These are phyloP conservation scores for Pimephales promelas DNA, from an alignment of 2,113 vertebrate genomes.

Conservation along the genomic window DNA sequence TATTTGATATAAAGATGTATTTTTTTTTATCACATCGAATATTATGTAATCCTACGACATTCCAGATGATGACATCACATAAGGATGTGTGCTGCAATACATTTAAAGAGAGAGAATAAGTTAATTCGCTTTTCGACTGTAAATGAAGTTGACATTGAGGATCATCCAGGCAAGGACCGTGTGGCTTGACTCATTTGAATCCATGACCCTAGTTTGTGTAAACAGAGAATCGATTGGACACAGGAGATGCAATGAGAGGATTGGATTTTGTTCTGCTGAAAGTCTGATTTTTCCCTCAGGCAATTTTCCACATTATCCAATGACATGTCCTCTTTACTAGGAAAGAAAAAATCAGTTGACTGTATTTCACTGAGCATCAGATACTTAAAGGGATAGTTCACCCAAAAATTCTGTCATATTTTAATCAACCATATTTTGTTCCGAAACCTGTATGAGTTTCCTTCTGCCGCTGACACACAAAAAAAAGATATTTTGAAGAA, in stretches of 20 bases:
- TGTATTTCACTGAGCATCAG: background rate
- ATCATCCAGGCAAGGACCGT: conserved; percentile 5
- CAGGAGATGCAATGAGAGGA: conserved; percentile 63
- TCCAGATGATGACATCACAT: background rate
- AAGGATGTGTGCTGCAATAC: background rate
- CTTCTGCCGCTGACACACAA: too few relatives aligned
- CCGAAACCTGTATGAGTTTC: too few relatives aligned
- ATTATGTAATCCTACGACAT: background rate
- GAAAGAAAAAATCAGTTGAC: background rate
- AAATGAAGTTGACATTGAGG: background rate
- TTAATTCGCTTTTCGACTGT: background rate
- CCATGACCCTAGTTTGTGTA: conserved; percentile 49
- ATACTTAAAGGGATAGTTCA: background rate
- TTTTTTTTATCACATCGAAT: background rate
- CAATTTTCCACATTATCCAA: conserved; percentile 78
- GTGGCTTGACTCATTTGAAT: conserved; percentile 15
- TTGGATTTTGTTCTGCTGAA: conserved; percentile 73
- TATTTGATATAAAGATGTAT: background rate
- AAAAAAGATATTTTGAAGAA: too few relatives aligned
- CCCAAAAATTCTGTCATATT: too few relatives aligned
- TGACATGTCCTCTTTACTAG: conserved; percentile 59
- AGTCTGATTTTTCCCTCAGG: conserved; percentile 63
- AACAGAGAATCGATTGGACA: conserved; percentile 65
- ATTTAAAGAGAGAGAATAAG: background rate
- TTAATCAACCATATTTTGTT: too few relatives aligned